These are phyloP conservation scores for Bombus huntii DNA, from an alignment of 1,140 invertebrate species.

Conservation along the genomic window DNA sequence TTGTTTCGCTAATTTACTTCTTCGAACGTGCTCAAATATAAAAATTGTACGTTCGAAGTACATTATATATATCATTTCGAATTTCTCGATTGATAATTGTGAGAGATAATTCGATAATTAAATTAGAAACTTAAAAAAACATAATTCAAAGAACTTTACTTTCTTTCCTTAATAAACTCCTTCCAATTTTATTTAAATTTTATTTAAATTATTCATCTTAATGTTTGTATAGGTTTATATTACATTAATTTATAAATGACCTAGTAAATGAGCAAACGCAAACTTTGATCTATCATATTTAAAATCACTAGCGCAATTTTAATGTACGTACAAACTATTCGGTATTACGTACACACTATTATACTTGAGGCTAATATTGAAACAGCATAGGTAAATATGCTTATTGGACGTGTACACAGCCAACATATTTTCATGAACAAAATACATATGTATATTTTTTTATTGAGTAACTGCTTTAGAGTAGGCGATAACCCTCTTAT, in stretches of 20 bases:
- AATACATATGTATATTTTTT: neutral
- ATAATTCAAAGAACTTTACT: neutral
- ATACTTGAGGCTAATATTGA: neutral
- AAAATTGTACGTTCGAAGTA: slow-evolving; percentile 59
- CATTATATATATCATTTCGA: neutral
- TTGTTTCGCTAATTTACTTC: neutral
- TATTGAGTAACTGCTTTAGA: neutral
- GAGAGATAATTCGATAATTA: neutral
- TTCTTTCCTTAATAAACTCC: neutral
- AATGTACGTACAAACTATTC: slow-evolving; percentile 36
- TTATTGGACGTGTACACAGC: neutral
- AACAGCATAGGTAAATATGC: neutral
- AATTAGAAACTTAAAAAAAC: neutral
- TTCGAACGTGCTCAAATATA: slow-evolving; percentile 58
- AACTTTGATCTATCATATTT: neutral
- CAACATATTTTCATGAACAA: slow-evolving; percentile 6
- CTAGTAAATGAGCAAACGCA: neutral
- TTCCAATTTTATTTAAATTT: too few relatives aligned
- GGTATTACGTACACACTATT: slow-evolving; percentile 40
- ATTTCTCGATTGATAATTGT: neutral
- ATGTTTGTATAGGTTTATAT: neutral
- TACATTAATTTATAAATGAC: neutral
- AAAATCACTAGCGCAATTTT: neutral
- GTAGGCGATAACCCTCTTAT: neutral
- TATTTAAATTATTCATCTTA: neutral